Percentiles rank a stretch among this genome's conserved stretches.
Conservation (phyloP, 2,797 vertebrate genomes). For the Halcyon smyrnensis region DNA sequence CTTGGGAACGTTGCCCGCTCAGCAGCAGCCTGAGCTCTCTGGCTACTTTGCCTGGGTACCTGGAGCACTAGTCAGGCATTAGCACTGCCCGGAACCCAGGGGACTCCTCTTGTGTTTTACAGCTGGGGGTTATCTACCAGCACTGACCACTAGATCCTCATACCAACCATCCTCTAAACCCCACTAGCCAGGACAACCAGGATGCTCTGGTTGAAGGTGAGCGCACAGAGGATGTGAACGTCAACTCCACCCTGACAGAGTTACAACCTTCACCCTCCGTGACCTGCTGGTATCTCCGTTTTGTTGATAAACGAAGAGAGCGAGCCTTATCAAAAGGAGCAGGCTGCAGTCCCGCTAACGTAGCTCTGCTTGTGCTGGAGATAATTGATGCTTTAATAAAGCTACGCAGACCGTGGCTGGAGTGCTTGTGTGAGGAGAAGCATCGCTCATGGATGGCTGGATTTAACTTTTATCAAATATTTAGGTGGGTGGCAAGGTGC, state of each 20-base stretch:
- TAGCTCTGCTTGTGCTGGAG: not conserved
- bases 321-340: slow-evolving; percentile 57
- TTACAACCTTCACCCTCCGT: not conserved
- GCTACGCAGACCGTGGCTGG: not conserved
- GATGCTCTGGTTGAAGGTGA: not conserved
- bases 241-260: not conserved
- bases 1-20: accelerated
- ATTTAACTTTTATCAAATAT: slow-evolving; percentile 7
- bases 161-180: not conserved
- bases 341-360: slow-evolving; percentile 26
- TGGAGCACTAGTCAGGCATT: not conserved
- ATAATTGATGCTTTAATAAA: slow-evolving; percentile 65
- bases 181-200: not conserved
- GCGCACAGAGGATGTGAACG: accelerated
- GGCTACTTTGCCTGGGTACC: not conserved
- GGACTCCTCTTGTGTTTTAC: accelerated
- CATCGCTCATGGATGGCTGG: slow-evolving; percentile 7
- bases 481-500: not conserved
- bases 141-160: accelerated
- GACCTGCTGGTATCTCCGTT: not conserved
- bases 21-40: not conserved
- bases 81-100: no score
- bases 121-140: not conserved
- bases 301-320: slow-evolving; percentile 24
- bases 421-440: not conserved